Conservation (phyloP, 2,113 vertebrate species). For the Oxyura jamaicensis region DNA sequence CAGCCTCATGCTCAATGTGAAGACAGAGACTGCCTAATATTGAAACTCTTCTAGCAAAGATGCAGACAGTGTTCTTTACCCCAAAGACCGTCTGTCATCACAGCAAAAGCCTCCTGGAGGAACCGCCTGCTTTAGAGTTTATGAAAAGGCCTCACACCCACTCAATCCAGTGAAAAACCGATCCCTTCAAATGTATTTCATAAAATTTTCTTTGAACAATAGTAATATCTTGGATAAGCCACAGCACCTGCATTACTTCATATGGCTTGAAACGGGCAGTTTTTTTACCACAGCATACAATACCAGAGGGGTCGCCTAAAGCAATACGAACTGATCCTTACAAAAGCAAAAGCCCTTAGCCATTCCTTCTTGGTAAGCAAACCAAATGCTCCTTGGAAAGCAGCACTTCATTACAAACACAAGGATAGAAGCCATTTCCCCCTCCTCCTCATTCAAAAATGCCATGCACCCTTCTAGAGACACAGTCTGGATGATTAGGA, state of each 20-base stretch:
- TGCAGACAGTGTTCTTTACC: neutral
- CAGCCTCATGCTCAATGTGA: neutral
- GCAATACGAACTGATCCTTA: neutral
- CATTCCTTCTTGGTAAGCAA: neutral
- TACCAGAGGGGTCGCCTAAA: neutral
- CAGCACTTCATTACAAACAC: neutral
- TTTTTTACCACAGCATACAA: neutral
- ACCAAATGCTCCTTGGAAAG: neutral
- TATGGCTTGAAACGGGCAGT: neutral
- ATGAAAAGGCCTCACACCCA: neutral
- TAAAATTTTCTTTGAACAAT: neutral
- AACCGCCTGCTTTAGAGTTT: neutral
- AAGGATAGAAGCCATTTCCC: neutral
- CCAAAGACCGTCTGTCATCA: neutral
- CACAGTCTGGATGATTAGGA: neutral
- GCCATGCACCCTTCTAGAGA: neutral
- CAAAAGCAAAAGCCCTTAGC: neutral
- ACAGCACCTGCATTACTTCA: neutral
- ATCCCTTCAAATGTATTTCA: neutral
- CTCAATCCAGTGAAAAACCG: neutral
- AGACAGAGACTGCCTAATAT: neutral
- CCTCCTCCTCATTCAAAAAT: neutral
- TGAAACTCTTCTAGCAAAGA: neutral
- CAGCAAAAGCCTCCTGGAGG: neutral
- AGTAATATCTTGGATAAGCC: neutral